Evolutionary conservation across 2,113 vertebrate species (phyloP), one percentile per base, ranked within the genome.

Genomic region (Abramis brama): DNA sequence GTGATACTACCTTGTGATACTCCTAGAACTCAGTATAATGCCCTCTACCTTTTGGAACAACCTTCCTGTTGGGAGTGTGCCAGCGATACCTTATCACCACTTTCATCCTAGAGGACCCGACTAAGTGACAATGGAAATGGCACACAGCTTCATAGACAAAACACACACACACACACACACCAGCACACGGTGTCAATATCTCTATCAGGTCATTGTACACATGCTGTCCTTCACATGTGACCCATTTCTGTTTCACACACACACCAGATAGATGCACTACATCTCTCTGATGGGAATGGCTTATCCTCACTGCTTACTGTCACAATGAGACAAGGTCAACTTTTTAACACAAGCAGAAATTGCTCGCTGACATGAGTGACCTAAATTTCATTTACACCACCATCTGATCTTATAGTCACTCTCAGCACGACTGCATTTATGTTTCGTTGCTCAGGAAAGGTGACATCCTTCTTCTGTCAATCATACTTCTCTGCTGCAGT

Each of bases 81-180:
- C 36, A 71, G 17, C 1, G 21, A 12, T 73, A 21, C 11, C 70
- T 73, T 43, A 43, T 21, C 19, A 21, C 1, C 55, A 10, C 55
- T 62, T 10, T 84, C 21, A 84, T 5, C 52, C 36, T 30, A 60
- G 39, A 62, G 27, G 55, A 85, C 25, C 59, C 3, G 0, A 47
- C 8, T 50, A 9, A 76, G 39, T 47, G 70, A 52, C 21, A 66
- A 62, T 33, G 21, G 23, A 59, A 27, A 57, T 47, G 59, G 50
- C 0, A 0, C 8, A 50, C 33, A 57, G 74, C 70, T 73, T 73
- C 36, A 52, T 7, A 55, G 30, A 76, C 71, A 83, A 66, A 52
- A 80, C 62, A 55, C 50, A 78, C n/a, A 27, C 62, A 55, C 50
- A 78, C n/a, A 27, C 27, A 79, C 45, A 79, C 36, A 84, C n/a